phyloP scores from a whole-genome alignment of 2,888 invertebrate genomes.

The Eupithecia subfuscata region DNA sequence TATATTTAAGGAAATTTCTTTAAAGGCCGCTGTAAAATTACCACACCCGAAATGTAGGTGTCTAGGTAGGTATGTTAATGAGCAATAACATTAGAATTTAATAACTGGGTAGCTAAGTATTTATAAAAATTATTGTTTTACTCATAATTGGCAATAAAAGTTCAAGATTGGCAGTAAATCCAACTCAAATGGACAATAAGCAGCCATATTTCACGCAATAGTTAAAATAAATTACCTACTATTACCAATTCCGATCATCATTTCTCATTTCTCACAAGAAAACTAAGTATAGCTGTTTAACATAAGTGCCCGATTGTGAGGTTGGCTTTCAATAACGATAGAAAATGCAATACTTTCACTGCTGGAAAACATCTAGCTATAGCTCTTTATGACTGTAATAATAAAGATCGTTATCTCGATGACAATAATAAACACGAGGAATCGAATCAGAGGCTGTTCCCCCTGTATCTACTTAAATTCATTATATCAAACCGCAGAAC shows the following conservation, averaged over 20 bases:
- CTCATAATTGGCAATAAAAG: background rate
- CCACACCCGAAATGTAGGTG: background rate
- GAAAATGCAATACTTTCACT: conserved; percentile 39
- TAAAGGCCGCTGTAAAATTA: background rate
- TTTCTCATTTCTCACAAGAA: background rate
- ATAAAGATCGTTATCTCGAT: conserved; percentile 24
- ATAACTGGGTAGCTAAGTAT: background rate
- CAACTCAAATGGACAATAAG: background rate
- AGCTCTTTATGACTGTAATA: conserved; percentile 13
- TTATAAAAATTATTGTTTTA: background rate
- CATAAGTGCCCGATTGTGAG: background rate
- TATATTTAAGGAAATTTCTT: background rate
- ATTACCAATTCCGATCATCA: background rate
- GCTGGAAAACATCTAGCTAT: conserved; percentile 28
- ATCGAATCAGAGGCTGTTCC: conserved; percentile 22
- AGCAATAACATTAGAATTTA: background rate
- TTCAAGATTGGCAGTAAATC: background rate
- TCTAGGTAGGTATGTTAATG: background rate
- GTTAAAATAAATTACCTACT: background rate
- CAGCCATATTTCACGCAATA: background rate
- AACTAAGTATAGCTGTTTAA: background rate
- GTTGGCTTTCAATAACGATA: conserved; percentile 48
- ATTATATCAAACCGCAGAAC: conserved; percentile 1
- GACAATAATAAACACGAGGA: conserved; percentile 23
- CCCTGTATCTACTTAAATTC: conserved; percentile 9